Base-by-base conservation (phyloP, 1,140 invertebrate genomes). In the Chrysomallon squamiferum region DNA sequence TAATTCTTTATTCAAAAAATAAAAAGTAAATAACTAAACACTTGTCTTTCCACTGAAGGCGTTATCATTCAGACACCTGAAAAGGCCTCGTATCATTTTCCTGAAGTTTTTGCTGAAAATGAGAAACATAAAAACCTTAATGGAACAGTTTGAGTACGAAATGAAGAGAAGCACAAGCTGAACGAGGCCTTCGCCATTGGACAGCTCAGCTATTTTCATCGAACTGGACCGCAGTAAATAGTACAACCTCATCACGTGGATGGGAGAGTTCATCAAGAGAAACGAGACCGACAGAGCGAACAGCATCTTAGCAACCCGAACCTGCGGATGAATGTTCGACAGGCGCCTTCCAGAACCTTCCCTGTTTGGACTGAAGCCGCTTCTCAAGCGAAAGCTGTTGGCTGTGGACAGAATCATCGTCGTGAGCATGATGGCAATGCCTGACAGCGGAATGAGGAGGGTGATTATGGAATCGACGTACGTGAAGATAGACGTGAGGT, bases 241-340 rank as follows among this genome's bases (percentile, higher is more conserved):
- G 54, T 67, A 65, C 0, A 77, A 45, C 13, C 71, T 38, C 1
- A 59, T 57, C 22, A 68, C 60, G 66, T 77, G 73, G 29, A 71
- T 73, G 27, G 75, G 75, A 20, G 62, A 63, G 62, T 73, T 77
- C 62, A 77, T 69, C 5, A 77, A 32, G 13, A 77, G 57, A 30
- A 69, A 70, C 27, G 71, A 69, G 0, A 66, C 58, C 22, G 75
- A 77, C 27, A 77, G 54, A 18, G 72, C 71, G 33, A 72, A 73
- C n/a, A 77, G 63, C 73, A 77, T 73, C 35, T 72, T 75, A 27
- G 73, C 69, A 4, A 75, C 75, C 3, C 75, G 70, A 18, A 77
- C 71, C 47, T 75, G 71, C 15, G 75, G 71, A 49, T 65, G 52
- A 22, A 59, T 65, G 4, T 41, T 50, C 1, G 54, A 25, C 11